Evolutionary conservation across 2,113 vertebrate species (phyloP).

Genomic region (Psophia crepitans): DNA sequence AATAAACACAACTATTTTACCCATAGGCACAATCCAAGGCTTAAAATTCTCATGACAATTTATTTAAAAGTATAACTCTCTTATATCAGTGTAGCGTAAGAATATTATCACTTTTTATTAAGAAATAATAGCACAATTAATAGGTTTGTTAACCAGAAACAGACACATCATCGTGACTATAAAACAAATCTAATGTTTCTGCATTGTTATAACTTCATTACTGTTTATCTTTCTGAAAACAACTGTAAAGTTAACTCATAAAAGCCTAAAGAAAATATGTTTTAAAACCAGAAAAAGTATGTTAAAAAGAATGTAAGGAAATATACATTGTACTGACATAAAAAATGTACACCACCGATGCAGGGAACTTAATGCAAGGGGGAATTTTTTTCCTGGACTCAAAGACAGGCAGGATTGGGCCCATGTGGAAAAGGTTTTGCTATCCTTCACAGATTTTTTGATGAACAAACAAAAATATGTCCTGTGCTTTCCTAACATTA

Average conservation of each 20-base stretch:
- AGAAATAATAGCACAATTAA: slow-evolving; percentile 41
- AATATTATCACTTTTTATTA: slow-evolving; percentile 37
- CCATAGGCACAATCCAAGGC: slow-evolving; percentile 38
- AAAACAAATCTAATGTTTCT: not conserved
- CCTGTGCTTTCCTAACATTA: not conserved
- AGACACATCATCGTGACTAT: not conserved
- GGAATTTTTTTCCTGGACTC: not conserved
- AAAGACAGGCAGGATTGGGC: not conserved
- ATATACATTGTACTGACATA: not conserved
- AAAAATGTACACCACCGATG: not conserved
- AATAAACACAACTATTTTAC: slow-evolving; percentile 74
- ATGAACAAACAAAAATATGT: not conserved
- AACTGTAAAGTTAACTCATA: not conserved
- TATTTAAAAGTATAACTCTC: slow-evolving; percentile 37
- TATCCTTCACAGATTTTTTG: not conserved
- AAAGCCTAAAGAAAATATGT: not conserved
- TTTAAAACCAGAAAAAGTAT: not conserved
- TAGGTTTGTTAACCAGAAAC: slow-evolving; percentile 13
- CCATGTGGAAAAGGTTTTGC: not conserved
- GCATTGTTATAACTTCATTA: not conserved
- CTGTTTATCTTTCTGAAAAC: not conserved
- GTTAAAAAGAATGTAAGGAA: not conserved
- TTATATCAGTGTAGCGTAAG: slow-evolving; percentile 14
- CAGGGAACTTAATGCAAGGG: not conserved
- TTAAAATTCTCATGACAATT: slow-evolving; percentile 60